These are phyloP conservation scores for Lepidothrix coronata DNA, from an alignment of 2,113 vertebrate species.

Conservation along the genomic window DNA sequence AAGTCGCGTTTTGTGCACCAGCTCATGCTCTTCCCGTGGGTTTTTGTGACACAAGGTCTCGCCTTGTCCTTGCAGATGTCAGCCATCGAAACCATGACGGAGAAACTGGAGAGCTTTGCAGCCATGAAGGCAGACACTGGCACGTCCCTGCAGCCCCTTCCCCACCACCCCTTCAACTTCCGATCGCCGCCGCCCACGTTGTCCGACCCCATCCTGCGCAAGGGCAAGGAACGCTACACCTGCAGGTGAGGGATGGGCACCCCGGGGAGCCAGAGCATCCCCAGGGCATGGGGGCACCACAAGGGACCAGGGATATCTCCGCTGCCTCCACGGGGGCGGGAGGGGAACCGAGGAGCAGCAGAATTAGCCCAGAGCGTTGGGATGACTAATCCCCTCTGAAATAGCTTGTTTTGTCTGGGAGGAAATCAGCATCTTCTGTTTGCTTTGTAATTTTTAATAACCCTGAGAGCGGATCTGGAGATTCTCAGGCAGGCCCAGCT, in stretches of 20 bases:
- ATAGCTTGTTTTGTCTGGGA: constrained; percentile 64
- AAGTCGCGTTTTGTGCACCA: fast-evolving
- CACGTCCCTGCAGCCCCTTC: constrained; percentile 88
- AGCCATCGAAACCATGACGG: constrained; percentile 97
- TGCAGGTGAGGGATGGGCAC: constrained; percentile 82
- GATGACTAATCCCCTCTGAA: constrained; percentile 52
- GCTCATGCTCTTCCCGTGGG: neutral
- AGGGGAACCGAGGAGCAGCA: neutral
- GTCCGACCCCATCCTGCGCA: constrained; percentile 96
- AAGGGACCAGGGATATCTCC: fast-evolving
- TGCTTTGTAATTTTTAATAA: constrained; percentile 55
- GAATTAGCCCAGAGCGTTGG: neutral
- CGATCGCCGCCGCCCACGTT: constrained; percentile 92
- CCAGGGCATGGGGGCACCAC: fast-evolving
- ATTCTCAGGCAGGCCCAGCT: constrained; percentile 11
- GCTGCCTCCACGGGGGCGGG: neutral
- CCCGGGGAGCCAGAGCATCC: neutral
- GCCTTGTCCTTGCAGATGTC: constrained; percentile 83
- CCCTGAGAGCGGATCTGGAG: constrained; percentile 42
- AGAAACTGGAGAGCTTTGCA: constrained; percentile 95
- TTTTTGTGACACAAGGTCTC: neutral
- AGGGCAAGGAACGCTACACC: constrained; percentile 98
- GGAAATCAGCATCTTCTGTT: constrained; percentile 48
- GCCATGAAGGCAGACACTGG: constrained; percentile 89
- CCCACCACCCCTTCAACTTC: constrained; percentile 96